Evolutionary conservation across 2,797 vertebrate species (phyloP).

Genomic region (Furcifer pardalis): DNA sequence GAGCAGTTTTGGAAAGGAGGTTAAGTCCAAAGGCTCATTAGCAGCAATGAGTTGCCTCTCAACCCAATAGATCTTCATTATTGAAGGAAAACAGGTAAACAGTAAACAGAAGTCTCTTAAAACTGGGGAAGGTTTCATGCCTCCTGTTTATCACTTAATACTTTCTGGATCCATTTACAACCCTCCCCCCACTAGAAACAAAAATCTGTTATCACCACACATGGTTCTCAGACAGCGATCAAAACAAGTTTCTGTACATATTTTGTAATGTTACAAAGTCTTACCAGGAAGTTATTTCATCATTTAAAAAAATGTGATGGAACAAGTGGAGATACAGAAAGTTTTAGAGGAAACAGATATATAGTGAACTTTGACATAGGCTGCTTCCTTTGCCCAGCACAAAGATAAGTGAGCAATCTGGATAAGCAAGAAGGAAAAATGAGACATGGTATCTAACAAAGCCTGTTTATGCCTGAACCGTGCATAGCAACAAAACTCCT

Average conservation of each 20-base stretch:
- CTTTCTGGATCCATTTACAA: not conserved
- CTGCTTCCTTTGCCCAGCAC: conserved; percentile 31
- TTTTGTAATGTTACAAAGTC: conserved; percentile 47
- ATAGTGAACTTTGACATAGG: conserved; percentile 54
- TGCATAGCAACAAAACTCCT: conserved; percentile 10
- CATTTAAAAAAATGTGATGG: conserved; percentile 29
- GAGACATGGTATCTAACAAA: conserved; percentile 33
- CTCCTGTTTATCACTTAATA: conserved; percentile 33
- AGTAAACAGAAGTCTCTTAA: conserved; percentile 53
- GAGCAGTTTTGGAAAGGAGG: conserved; percentile 70
- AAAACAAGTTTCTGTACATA: conserved; percentile 45
- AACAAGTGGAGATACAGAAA: conserved; percentile 46
- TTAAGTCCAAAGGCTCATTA: conserved; percentile 71
- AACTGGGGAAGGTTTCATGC: not conserved
- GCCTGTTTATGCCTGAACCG: conserved; percentile 15
- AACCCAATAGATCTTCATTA: conserved; percentile 60
- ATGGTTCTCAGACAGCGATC: not conserved
- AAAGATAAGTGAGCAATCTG: conserved; percentile 42
- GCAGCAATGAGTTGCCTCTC: conserved; percentile 65
- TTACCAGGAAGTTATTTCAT: conserved; percentile 29
- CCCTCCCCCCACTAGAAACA: not conserved
- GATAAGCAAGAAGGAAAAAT: conserved; percentile 19
- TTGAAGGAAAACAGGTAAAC: conserved; percentile 41
- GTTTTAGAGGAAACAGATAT: conserved; percentile 66
- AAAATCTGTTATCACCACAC: not conserved